phyloP scores from a whole-genome alignment of 2,888 invertebrate genomes.

The Ennomos fuscantarius region DNA sequence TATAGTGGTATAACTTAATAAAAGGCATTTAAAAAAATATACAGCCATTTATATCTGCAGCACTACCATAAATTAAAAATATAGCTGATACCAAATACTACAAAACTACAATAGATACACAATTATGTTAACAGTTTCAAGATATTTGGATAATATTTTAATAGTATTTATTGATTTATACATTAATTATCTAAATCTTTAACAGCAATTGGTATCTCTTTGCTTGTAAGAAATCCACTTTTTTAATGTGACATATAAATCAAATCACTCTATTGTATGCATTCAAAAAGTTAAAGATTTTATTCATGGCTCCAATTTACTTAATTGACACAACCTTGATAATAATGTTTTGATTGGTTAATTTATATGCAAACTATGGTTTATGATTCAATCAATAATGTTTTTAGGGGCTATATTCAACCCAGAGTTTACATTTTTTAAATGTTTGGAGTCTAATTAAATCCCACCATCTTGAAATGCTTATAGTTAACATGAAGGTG shows the following conservation, averaged over 20 bases:
- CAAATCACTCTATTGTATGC: constrained; percentile 3
- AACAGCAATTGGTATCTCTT: not conserved
- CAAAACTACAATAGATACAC: constrained; percentile 34
- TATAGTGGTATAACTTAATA: constrained; percentile 22
- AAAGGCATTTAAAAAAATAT: constrained; percentile 29
- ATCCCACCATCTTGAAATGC: constrained; percentile 16
- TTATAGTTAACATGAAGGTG: constrained; percentile 13
- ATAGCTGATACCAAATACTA: constrained; percentile 56
- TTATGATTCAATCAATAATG: constrained; percentile 4
- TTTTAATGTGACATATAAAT: not conserved
- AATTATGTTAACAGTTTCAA: constrained; percentile 9
- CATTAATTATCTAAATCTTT: not conserved
- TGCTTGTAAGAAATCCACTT: too few species aligned
- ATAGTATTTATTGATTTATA: too few species aligned
- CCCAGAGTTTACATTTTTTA: not conserved
- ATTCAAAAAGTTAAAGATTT: constrained; percentile 14
- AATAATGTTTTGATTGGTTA: constrained; percentile 18
- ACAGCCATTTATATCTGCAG: constrained; percentile 71
- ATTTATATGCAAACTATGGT: constrained; percentile 14
- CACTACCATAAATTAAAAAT: constrained; percentile 64
- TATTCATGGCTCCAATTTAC: constrained; percentile 13
- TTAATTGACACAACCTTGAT: constrained; percentile 26
- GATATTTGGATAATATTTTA: constrained; percentile 5
- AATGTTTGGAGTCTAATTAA: not conserved
- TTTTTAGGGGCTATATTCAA: not conserved